A percentile compares a stretch with the other conserved stretches of the same genome.
These are phyloP conservation scores for Corythornis vintsioides DNA, from an alignment of 2,113 vertebrate genomes.

Conservation along the genomic window DNA sequence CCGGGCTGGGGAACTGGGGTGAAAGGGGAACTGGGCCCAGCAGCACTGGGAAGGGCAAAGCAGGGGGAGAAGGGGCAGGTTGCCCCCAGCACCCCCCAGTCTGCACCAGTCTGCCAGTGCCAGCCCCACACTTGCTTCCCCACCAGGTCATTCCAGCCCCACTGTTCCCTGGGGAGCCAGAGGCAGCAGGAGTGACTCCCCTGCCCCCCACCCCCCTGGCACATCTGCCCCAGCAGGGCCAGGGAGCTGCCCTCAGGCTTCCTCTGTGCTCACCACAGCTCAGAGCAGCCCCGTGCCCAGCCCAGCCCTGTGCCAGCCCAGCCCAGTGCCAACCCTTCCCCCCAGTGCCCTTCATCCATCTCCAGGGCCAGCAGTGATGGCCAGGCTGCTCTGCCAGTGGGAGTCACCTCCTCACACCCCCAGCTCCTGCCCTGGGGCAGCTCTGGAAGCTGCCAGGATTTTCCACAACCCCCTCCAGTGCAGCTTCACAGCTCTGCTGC, in stretches of 20 bases:
- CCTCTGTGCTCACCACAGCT: background rate
- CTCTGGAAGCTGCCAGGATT: background rate
- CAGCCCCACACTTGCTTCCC: background rate
- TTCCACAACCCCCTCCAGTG: background rate
- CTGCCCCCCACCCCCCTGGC: rapidly evolving
- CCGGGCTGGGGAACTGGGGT: background rate
- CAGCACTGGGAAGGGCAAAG: background rate
- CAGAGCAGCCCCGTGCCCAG: background rate
- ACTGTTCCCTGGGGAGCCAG: background rate
- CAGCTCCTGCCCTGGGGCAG: background rate
- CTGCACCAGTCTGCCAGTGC: rapidly evolving
- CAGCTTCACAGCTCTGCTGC: rapidly evolving
- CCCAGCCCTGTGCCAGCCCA: background rate
- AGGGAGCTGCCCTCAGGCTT: background rate
- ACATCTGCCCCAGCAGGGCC: background rate
- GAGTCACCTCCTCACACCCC: background rate
- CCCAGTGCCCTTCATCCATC: background rate
- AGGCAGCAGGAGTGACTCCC: rapidly evolving
- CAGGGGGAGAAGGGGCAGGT: background rate
- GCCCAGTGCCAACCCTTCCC: background rate
- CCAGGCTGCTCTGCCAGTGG: background rate
- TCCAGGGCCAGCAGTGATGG: conserved; percentile 6
- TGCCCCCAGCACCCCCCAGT: rapidly evolving
- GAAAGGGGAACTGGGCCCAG: rapidly evolving
- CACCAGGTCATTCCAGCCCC: background rate